Conservation (phyloP, 2,797 vertebrate genomes). For the Gephyroberyx darwinii region DNA sequence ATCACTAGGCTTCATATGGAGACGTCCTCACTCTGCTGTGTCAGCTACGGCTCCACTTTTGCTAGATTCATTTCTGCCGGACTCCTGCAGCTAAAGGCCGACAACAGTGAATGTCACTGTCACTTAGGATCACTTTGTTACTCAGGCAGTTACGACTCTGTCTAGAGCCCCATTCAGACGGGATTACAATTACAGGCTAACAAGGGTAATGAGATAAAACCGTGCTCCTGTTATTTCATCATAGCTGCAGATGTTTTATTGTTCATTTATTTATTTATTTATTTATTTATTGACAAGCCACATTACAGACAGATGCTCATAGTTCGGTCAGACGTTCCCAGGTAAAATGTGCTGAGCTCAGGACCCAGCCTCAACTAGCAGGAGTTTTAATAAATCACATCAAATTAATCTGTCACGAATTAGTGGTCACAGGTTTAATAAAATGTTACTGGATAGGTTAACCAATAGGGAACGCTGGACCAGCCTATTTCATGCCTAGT, state of each 20-base stretch:
- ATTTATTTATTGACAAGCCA: too few relatives aligned
- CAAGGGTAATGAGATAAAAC: constrained; percentile 1
- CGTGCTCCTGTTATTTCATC: background rate
- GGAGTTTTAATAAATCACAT: background rate
- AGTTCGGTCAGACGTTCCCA: too few relatives aligned
- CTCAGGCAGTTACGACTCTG: constrained; percentile 43
- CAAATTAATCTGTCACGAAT: constrained; percentile 11
- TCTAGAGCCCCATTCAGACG: constrained; percentile 12
- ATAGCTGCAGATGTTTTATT: background rate
- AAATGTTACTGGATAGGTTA: constrained; percentile 3
- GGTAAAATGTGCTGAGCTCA: too few relatives aligned
- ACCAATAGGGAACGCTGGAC: too few relatives aligned
- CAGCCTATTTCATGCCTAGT: too few relatives aligned
- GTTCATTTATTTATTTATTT: too few relatives aligned
- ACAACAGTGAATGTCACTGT: constrained; percentile 58
- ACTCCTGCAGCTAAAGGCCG: constrained; percentile 48
- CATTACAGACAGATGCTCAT: too few relatives aligned
- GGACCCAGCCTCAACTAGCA: constrained; percentile 6
- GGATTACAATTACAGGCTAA: constrained; percentile 29
- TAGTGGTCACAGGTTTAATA: constrained; percentile 15
- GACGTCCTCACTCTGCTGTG: constrained; percentile 58
- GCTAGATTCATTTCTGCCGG: constrained; percentile 46
- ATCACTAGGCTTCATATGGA: constrained; percentile 64
- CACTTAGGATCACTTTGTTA: constrained; percentile 50
- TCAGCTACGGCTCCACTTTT: constrained; percentile 47